These are phyloP conservation scores for Notodonta dromedarius DNA, from an alignment of 2,888 invertebrate species.

Conservation along the genomic window DNA sequence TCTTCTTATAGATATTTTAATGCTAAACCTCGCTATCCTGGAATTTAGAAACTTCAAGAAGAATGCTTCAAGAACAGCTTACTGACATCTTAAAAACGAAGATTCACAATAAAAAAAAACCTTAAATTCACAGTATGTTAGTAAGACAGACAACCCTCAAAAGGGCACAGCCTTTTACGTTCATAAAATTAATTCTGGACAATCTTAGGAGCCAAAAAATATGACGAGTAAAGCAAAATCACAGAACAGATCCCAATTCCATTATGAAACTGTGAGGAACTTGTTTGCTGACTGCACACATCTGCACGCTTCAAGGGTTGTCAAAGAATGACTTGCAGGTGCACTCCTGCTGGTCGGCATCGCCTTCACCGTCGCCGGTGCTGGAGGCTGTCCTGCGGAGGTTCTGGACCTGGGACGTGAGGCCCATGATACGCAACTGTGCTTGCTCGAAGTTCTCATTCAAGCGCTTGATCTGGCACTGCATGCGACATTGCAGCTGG, in stretches of 20 bases:
- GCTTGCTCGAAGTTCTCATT: conserved; percentile 89
- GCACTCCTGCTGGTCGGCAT: conserved; percentile 57
- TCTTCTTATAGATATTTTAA: not conserved
- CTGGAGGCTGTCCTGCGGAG: conserved; percentile 76
- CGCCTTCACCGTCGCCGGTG: conserved; percentile 62
- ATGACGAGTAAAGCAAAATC: not conserved
- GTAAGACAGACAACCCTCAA: not conserved
- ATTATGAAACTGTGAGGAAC: no score
- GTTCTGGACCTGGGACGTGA: conserved; percentile 87
- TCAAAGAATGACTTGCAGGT: conserved; percentile 70
- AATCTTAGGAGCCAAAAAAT: not conserved
- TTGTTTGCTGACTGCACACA: not conserved
- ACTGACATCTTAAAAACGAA: conserved; percentile 5
- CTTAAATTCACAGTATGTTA: not conserved
- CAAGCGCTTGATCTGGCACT: conserved; percentile 87
- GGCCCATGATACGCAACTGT: conserved; percentile 85
- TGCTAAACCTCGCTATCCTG: not conserved
- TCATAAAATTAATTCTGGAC: not conserved
- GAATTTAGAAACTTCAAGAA: not conserved
- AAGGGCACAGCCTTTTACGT: not conserved
- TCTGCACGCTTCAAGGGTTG: conserved; percentile 28
- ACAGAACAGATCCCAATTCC: no score
- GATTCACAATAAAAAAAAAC: not conserved
- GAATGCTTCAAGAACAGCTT: not conserved
- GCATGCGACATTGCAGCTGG: conserved; percentile 87